Evolutionary conservation across 2,113 vertebrate species (phyloP).

Genomic region (Sinocyclocheilus rhinocerous): DNA sequence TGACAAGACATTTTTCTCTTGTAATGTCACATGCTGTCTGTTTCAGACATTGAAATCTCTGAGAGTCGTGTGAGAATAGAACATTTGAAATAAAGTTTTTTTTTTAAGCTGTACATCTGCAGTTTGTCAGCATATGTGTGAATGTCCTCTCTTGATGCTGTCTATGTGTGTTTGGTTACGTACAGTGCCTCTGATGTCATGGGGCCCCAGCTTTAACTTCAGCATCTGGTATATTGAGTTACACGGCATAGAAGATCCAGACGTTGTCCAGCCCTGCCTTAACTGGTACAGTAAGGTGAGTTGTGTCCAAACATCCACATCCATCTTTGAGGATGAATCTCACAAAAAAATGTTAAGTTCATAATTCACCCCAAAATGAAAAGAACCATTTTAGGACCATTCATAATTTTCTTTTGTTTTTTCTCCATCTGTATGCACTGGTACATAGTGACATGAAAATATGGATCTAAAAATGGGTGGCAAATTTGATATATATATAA

Average conservation of each 20-base stretch:
- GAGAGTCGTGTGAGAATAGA: background rate
- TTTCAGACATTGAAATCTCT: too few relatives aligned
- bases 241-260: constrained; percentile 96
- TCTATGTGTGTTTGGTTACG: constrained; percentile 16
- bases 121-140: background rate
- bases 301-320: background rate
- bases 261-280: constrained; percentile 97
- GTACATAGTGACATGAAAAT: too few relatives aligned
- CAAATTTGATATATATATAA: too few relatives aligned
- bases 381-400: background rate
- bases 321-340: background rate
- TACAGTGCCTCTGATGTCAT: constrained; percentile 96
- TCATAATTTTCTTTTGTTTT: too few relatives aligned
- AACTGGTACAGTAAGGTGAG: constrained; percentile 99
- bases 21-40: background rate
- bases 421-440: too few relatives aligned
- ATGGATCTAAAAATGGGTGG: too few relatives aligned
- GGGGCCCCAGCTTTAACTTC: constrained; percentile 99
- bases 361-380: background rate
- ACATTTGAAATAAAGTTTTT: background rate
- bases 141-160: background rate
- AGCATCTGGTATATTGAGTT: constrained; percentile 99
- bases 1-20: background rate
- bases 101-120: too few relatives aligned
- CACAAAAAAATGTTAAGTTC: background rate